Percentiles rank a stretch among this genome's conserved stretches.
Conservation (phyloP, 2,888 invertebrate genomes). For the Drosophila nr. perissopoda region DNA sequence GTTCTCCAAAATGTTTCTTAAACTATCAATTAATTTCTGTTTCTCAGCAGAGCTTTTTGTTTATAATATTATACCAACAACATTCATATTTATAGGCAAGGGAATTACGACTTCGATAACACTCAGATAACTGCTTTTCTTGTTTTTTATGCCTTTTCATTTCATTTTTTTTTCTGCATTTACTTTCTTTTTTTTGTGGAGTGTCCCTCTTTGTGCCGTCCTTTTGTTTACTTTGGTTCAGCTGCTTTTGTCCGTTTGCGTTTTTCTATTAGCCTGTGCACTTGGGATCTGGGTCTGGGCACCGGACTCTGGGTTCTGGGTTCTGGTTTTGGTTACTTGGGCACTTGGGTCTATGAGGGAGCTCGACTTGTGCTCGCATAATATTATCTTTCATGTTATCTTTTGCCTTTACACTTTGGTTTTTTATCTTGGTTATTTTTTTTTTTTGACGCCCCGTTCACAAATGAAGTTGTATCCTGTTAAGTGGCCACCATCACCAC, state of each 20-base stretch:
- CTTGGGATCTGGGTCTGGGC: constrained; percentile 14
- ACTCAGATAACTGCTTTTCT: neutral
- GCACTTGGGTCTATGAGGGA: constrained; percentile 16
- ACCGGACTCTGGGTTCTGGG: constrained; percentile 9
- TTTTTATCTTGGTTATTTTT: constrained; percentile 10
- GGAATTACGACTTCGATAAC: constrained; percentile 1
- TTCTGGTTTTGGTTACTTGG: constrained; percentile 19
- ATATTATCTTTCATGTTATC: constrained; percentile 77
- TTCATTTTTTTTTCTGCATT: constrained; percentile 11
- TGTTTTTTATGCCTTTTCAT: neutral
- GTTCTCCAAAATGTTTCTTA: neutral
- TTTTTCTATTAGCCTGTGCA: constrained; percentile 59
- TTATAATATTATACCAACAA: neutral
- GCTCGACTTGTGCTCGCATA: constrained; percentile 56
- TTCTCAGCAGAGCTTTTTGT: too few species aligned
- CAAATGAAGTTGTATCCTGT: constrained; percentile 75
- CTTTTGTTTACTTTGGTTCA: constrained; percentile 53
- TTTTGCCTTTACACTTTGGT: constrained; percentile 67
- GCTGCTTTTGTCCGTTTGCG: constrained; percentile 45
- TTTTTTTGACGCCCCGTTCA: constrained; percentile 54
- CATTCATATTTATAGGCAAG: neutral
- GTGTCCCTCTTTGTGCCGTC: constrained; percentile 27
- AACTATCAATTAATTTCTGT: neutral
- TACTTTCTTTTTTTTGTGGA: constrained; percentile 18
- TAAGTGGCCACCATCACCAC: constrained; percentile 58